Conservation (phyloP, 2,888 invertebrate species). For the Parnassius smintheus region DNA sequence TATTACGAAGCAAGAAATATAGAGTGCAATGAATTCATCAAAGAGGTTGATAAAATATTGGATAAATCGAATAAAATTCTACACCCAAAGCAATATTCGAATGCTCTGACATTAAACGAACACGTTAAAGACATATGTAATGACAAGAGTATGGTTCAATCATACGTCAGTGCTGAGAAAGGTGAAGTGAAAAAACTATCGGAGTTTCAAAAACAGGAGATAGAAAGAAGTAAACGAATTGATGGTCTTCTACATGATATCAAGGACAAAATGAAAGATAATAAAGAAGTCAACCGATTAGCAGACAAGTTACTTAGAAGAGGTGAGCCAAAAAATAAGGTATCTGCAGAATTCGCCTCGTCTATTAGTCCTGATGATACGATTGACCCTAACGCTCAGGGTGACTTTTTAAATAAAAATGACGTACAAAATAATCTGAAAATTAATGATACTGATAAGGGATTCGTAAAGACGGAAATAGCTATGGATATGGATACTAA, state of each 20-base stretch:
- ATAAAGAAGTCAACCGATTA: constrained; percentile 62
- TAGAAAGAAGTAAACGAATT: constrained; percentile 57
- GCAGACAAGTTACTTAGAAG: constrained; percentile 63
- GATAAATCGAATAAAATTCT: constrained; percentile 62
- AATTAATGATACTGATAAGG: background rate
- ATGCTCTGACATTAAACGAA: constrained; percentile 13
- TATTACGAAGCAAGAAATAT: constrained; percentile 59
- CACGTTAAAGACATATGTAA: constrained; percentile 7
- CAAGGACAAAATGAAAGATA: constrained; percentile 72
- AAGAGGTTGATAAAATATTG: constrained; percentile 67
- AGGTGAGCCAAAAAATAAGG: constrained; percentile 52
- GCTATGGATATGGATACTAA: constrained; percentile 1
- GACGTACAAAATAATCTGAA: background rate
- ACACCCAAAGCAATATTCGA: constrained; percentile 45
- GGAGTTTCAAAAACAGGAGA: constrained; percentile 49
- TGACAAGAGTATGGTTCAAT: constrained; percentile 2
- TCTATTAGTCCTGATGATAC: constrained; percentile 29
- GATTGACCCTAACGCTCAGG: constrained; percentile 54
- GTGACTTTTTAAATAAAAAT: constrained; percentile 45
- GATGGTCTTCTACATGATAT: constrained; percentile 62
- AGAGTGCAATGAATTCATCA: constrained; percentile 66
- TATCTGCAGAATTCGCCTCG: constrained; percentile 25
- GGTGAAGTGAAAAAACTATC: constrained; percentile 43
- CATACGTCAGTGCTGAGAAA: constrained; percentile 16
- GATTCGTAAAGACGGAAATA: constrained; percentile 2